phyloP scores from a whole-genome alignment of 2,888 invertebrate species.

The Drosophila vallismaia region DNA sequence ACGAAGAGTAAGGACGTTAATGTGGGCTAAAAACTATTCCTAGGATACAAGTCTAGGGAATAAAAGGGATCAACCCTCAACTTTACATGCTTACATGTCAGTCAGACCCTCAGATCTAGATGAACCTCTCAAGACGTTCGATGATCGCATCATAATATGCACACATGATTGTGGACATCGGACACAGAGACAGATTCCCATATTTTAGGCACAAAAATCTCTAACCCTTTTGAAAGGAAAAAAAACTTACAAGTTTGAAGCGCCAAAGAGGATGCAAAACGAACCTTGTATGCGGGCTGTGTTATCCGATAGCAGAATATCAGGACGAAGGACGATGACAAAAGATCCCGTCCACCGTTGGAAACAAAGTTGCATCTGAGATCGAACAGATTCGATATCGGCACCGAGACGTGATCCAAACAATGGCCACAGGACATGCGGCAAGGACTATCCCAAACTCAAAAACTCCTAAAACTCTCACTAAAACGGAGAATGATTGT shows the following conservation, averaged over 20 bases:
- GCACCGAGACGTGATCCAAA: slow-evolving; percentile 68
- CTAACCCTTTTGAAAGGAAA: slow-evolving; percentile 60
- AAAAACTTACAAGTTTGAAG: slow-evolving; percentile 70
- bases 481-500: neutral
- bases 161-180: slow-evolving; percentile 54
- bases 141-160: slow-evolving; percentile 65
- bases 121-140: slow-evolving; percentile 64
- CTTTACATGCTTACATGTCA: slow-evolving; percentile 63
- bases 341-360: slow-evolving; percentile 58
- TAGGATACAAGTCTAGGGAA: slow-evolving; percentile 22
- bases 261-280: slow-evolving; percentile 59
- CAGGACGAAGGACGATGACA: slow-evolving; percentile 37
- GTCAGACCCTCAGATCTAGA: slow-evolving; percentile 61
- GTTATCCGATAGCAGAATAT: slow-evolving; percentile 80
- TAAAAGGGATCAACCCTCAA: slow-evolving; percentile 20
- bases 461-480: slow-evolving; percentile 48
- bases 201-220: slow-evolving; percentile 64
- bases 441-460: slow-evolving; percentile 43
- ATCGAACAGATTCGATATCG: slow-evolving; percentile 75
- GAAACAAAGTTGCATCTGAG: slow-evolving; percentile 71
- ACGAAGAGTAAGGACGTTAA: neutral
- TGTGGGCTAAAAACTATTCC: neutral
- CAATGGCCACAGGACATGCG: slow-evolving; percentile 64
- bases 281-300: slow-evolving; percentile 75
- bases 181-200: slow-evolving; percentile 53